Percentiles rank a stretch among this genome's conserved stretches.
phyloP scores from a whole-genome alignment of 2,113 vertebrate genomes.

The Heterocephalus glaber region DNA sequence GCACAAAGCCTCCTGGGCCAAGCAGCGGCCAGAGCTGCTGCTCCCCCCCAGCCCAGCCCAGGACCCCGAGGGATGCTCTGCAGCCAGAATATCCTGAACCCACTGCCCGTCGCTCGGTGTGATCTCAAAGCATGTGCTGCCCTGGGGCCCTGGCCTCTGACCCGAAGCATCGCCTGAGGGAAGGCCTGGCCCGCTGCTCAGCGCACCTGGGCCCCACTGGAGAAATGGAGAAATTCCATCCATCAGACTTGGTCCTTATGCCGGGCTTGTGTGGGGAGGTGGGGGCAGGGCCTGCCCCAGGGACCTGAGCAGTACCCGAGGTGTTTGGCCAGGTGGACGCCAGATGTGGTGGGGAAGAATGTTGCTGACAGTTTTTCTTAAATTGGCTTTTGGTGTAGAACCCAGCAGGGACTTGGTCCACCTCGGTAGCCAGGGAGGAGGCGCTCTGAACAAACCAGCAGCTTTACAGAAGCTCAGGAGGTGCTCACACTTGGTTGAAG shows the following conservation, averaged over 20 bases:
- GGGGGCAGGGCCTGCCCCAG: not conserved
- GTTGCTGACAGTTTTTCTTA: conserved; percentile 23
- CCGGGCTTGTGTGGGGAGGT: not conserved
- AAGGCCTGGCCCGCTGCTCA: not conserved
- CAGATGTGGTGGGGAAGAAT: conserved; percentile 64
- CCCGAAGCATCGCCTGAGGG: not conserved
- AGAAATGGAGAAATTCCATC: not conserved
- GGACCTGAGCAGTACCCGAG: not conserved
- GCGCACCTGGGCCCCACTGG: not conserved
- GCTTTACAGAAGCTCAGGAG: not conserved
- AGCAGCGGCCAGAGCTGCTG: not conserved
- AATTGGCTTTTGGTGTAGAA: not conserved
- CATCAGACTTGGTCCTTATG: not conserved
- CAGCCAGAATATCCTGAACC: not conserved
- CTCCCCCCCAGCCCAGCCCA: not conserved
- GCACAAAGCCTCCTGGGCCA: not conserved
- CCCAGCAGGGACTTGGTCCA: conserved; percentile 2
- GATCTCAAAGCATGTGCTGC: not conserved
- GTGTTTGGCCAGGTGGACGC: conserved; percentile 72
- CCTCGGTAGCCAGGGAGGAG: not conserved
- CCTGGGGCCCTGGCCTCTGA: not conserved
- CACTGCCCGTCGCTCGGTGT: not conserved
- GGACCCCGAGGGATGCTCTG: not conserved
- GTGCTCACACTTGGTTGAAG: not conserved
- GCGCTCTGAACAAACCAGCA: not conserved